These are phyloP conservation scores for Peromyscus maniculatus DNA, from an alignment of 2,113 vertebrate genomes.

Conservation along the genomic window DNA sequence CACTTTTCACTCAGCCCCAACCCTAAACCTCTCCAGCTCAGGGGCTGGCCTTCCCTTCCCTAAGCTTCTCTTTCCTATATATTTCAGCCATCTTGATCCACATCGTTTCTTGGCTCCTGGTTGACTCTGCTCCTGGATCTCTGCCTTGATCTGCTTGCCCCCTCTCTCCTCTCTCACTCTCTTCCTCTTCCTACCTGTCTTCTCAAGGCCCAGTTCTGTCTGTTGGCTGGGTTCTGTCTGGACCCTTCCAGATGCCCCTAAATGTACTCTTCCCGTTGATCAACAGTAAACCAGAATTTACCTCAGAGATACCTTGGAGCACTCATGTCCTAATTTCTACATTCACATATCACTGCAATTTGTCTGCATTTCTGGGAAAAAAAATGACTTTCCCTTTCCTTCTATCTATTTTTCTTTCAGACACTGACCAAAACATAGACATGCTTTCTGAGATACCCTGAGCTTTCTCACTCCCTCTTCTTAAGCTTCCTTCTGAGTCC, in stretches of 20 bases:
- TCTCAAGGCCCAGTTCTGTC: not conserved
- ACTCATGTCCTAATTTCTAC: not conserved
- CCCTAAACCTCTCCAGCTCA: not conserved
- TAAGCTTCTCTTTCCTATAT: not conserved
- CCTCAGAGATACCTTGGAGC: not conserved
- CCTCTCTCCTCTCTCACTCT: not conserved
- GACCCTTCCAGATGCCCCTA: not conserved
- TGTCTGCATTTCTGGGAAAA: not conserved
- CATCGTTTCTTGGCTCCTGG: not conserved
- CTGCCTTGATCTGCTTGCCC: not conserved
- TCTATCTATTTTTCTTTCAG: not conserved
- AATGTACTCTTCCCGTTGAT: not conserved
- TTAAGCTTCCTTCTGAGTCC: not conserved
- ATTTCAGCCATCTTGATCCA: not conserved
- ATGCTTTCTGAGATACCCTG: not conserved
- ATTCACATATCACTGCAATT: not conserved
- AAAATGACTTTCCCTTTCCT: not conserved
- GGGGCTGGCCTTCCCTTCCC: not conserved
- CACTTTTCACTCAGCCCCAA: not conserved
- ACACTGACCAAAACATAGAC: not conserved
- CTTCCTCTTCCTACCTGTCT: accelerated
- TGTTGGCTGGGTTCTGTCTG: not conserved
- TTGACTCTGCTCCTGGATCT: not conserved
- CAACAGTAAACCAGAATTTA: not conserved
- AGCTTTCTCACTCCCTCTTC: not conserved